A percentile compares a stretch with the other conserved stretches of the same genome.
Evolutionary conservation across 1,140 invertebrate genomes (phyloP).

Genomic region (Caenorhabditis latens): DNA sequence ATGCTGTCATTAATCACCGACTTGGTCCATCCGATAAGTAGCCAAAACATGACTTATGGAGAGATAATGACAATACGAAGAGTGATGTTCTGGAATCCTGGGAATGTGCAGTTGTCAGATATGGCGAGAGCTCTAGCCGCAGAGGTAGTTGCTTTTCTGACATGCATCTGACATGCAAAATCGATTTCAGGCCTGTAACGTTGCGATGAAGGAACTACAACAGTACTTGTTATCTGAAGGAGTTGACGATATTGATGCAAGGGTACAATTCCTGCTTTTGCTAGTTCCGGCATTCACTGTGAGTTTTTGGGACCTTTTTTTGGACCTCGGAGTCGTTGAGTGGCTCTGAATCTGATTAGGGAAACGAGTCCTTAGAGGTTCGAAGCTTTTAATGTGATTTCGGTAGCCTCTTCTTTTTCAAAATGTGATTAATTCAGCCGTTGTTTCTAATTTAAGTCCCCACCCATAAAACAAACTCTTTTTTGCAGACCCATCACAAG

Average conservation of each 20-base stretch:
- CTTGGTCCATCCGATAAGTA: conserved; percentile 61
- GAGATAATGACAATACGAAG: conserved; percentile 74
- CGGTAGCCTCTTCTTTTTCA: background rate
- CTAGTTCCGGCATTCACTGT: conserved; percentile 68
- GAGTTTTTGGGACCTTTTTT: background rate
- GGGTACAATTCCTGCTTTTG: conserved; percentile 69
- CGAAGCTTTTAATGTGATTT: too few relatives aligned
- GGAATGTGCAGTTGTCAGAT: conserved; percentile 65
- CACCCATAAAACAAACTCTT: too few relatives aligned
- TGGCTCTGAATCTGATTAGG: too few relatives aligned
- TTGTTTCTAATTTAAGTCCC: conserved; percentile 32
- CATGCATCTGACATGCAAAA: background rate
- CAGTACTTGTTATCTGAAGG: conserved; percentile 70
- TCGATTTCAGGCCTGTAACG: conserved; percentile 64
- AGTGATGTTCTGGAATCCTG: conserved; percentile 74
- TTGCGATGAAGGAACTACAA: conserved; percentile 69
- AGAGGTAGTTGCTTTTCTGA: too few relatives aligned
- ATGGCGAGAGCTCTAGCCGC: conserved; percentile 58
- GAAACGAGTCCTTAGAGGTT: too few relatives aligned
- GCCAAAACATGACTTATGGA: conserved; percentile 64
- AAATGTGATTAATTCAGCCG: background rate
- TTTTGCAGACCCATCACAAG: conserved; percentile 68
- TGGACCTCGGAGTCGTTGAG: background rate
- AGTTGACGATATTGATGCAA: conserved; percentile 66
- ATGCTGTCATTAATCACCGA: conserved; percentile 59